phyloP scores from a whole-genome alignment of 2,888 invertebrate genomes.

The Xestia sexstrigata region DNA sequence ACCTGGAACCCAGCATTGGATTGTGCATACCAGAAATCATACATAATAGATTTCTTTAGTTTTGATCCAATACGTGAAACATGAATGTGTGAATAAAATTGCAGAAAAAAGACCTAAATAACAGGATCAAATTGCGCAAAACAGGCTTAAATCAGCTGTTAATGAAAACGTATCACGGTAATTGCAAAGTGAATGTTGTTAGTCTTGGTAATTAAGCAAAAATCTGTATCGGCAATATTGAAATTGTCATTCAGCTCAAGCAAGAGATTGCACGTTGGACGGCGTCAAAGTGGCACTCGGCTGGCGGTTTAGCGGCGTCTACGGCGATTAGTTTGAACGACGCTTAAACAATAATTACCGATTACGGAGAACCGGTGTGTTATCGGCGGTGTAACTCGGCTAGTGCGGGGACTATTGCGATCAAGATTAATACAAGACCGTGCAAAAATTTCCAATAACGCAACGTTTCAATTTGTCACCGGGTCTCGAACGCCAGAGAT shows the following conservation, averaged over 20 bases:
- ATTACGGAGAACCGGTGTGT: constrained; percentile 80
- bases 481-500: constrained; percentile 59
- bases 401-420: constrained; percentile 64
- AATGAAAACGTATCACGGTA: constrained; percentile 80
- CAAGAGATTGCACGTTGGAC: constrained; percentile 75
- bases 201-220: constrained; percentile 83
- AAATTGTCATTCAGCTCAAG: constrained; percentile 80
- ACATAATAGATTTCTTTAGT: constrained; percentile 9
- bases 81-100: constrained; percentile 24
- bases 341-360: constrained; percentile 88
- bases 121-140: constrained; percentile 69
- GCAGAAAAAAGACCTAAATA: constrained; percentile 64
- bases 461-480: constrained; percentile 69
- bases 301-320: constrained; percentile 74
- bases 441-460: constrained; percentile 68
- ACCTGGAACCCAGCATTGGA: constrained; percentile 17
- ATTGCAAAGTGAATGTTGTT: constrained; percentile 85
- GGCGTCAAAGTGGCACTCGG: constrained; percentile 77
- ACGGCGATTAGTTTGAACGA: constrained; percentile 85
- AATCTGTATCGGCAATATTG: constrained; percentile 82
- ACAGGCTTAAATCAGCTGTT: constrained; percentile 75
- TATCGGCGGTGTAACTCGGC: constrained; percentile 75
- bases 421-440: constrained; percentile 67
- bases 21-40: constrained; percentile 16
- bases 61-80: constrained; percentile 15